Evolutionary conservation across 2,888 invertebrate species (phyloP).

Genomic region (Lycocerus yunnanus): DNA sequence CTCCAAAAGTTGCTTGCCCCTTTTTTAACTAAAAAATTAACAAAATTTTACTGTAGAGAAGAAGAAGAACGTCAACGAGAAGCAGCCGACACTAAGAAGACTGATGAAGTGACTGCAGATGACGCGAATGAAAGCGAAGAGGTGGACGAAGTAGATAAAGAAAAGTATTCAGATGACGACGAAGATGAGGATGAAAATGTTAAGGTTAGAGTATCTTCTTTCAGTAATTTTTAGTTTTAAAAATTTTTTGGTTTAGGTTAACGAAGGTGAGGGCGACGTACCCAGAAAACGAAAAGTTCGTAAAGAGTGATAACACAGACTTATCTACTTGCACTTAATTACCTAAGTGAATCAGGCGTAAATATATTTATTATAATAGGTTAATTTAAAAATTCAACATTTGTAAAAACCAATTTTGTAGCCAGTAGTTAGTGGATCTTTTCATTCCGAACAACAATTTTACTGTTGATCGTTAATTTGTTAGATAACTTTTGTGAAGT

Average conservation of each 20-base stretch:
- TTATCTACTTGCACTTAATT: constrained; percentile 16
- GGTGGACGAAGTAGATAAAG: constrained; percentile 43
- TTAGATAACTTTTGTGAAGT: neutral
- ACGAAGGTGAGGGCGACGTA: constrained; percentile 41
- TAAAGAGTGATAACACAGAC: constrained; percentile 45
- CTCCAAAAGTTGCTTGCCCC: neutral
- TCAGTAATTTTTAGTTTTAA: neutral
- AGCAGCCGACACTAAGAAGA: constrained; percentile 69
- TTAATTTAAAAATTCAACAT: constrained; percentile 2
- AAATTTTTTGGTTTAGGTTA: constrained; percentile 23
- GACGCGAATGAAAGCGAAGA: constrained; percentile 57
- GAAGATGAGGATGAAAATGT: constrained; percentile 40
- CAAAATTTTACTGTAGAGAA: constrained; percentile 44
- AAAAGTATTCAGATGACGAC: constrained; percentile 45
- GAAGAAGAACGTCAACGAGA: constrained; percentile 55
- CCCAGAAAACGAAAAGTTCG: constrained; percentile 51
- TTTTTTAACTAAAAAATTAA: neutral
- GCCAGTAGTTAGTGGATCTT: neutral
- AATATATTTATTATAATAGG: constrained; percentile 14
- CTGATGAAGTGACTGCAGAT: constrained; percentile 70
- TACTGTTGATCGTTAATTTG: neutral
- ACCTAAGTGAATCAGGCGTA: constrained; percentile 22
- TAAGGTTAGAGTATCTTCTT: neutral
- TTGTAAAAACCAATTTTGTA: constrained; percentile 1
- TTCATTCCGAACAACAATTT: neutral